A percentile compares a stretch with the other conserved stretches of the same genome.
Evolutionary conservation across 2,797 vertebrate species (phyloP).

Genomic region (Melanotaenia boesemani): DNA sequence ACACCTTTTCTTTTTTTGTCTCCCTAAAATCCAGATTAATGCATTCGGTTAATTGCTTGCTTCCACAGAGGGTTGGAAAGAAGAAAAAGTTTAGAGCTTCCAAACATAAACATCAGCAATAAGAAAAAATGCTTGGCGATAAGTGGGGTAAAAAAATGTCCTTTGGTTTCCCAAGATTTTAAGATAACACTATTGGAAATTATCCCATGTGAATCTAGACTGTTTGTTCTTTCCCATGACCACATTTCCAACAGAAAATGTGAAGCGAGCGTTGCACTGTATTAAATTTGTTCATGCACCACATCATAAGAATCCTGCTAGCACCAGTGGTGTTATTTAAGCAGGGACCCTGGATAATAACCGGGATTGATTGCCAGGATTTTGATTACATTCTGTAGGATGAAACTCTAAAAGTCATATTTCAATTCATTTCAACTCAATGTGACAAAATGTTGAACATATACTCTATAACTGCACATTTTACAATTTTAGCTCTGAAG

Average conservation of each 20-base stretch:
- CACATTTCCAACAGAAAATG: conserved; percentile 10
- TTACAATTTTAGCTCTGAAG: no score
- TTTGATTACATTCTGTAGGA: neutral
- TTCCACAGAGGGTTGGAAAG: neutral
- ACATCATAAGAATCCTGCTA: neutral
- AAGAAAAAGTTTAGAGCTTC: neutral
- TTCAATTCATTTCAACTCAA: neutral
- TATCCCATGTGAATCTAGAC: conserved; percentile 17
- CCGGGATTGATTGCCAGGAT: no score
- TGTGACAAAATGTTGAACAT: neutral
- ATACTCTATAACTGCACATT: neutral
- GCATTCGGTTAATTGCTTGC: neutral
- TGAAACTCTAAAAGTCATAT: neutral
- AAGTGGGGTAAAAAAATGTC: conserved; percentile 3
- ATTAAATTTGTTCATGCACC: neutral
- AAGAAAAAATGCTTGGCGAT: neutral
- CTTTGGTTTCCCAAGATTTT: conserved; percentile 18
- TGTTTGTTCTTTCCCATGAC: conserved; percentile 15
- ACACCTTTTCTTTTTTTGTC: neutral
- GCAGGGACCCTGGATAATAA: no score
- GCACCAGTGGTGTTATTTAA: no score
- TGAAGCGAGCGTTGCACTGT: neutral
- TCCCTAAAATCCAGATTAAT: neutral
- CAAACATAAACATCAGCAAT: neutral
- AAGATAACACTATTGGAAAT: conserved; percentile 14